Base-by-base conservation (phyloP, 2,888 invertebrate species). In the Stenodema calcarata region DNA sequence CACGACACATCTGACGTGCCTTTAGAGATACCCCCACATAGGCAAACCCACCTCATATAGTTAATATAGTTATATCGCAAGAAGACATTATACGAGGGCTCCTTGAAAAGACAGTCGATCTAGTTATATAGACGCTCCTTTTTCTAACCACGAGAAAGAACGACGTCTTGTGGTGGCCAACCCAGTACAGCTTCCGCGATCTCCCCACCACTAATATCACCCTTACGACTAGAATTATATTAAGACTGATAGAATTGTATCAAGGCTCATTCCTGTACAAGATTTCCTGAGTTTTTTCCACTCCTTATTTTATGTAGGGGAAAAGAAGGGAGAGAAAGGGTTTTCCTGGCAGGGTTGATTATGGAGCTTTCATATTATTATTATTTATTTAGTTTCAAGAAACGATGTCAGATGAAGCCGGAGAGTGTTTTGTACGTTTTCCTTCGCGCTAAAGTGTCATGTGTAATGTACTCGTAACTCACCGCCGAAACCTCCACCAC, bases 1-100 rank as follows among this genome's bases (percentile, higher is more conserved):
- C 73, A 35, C 73, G 73, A 73, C 73, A 73, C 73, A 35, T 73
- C 73, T 35, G 73, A 73, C 73, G 18, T 41, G 6, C 73, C 73
- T 73, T 73, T 30, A 7, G 35, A 73, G 73, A 73, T 73, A 73
- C 35, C 62, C 62, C 4, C 6, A 18, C 62, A n/a, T 7, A 35
- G 35, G 35, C 35, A 35, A 35, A 62, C 62, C 18, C 62, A 23
- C 62, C 62, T 62, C 62, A 62, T 62, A 62, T 27, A 62, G 62
- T 62, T 62, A 62, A 62, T 62, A 62, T 12, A 62, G 62, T 62
- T 62, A 23, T 62, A 62, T 62, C 62, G 27, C 18, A 62, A 1
- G 23, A 62, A 62, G 62, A 62, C 23, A 62, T 62, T 23, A 11
- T 18, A 62, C 7, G 16, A 62, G 11, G 62, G 3, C 11, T 62